Conservation (phyloP, 2,113 vertebrate genomes). For the Sander lucioperca region DNA sequence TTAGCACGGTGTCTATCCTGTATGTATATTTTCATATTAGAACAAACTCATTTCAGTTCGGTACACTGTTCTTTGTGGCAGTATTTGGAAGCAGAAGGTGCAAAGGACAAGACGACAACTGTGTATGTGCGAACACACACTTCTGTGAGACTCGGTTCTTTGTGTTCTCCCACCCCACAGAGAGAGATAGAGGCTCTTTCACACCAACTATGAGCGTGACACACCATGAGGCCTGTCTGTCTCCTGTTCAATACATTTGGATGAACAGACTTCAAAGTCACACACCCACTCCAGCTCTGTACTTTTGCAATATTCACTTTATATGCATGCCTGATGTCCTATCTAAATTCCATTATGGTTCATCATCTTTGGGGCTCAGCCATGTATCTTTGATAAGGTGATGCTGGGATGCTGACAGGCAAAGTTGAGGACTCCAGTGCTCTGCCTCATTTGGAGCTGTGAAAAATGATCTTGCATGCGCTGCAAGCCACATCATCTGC, state of each 20-base stretch:
- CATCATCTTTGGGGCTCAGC: neutral
- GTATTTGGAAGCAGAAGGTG: slow-evolving; percentile 45
- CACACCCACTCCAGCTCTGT: neutral
- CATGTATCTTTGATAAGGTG: slow-evolving; percentile 25
- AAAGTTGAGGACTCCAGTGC: slow-evolving; percentile 51
- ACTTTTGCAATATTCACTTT: slow-evolving; percentile 1
- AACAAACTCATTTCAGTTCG: neutral
- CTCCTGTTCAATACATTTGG: slow-evolving; percentile 24
- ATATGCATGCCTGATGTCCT: neutral
- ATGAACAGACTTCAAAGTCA: slow-evolving; percentile 8
- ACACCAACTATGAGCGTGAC: slow-evolving; percentile 53
- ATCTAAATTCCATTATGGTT: neutral
- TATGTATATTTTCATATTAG: neutral
- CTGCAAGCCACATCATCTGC: slow-evolving; percentile 60
- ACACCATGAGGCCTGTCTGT: slow-evolving; percentile 56
- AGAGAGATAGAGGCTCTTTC: slow-evolving; percentile 44
- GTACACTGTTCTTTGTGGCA: slow-evolving; percentile 12
- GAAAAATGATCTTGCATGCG: slow-evolving; percentile 47
- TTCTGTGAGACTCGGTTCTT: slow-evolving; percentile 54
- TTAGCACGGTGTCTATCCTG: neutral
- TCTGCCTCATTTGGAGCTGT: slow-evolving; percentile 35
- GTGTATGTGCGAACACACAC: slow-evolving; percentile 52
- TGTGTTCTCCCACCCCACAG: slow-evolving; percentile 57
- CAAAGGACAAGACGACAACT: slow-evolving; percentile 56
- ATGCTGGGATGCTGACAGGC: slow-evolving; percentile 33